Evolutionary conservation across 2,888 invertebrate genomes (phyloP).

Genomic region (Gortyna flavago): DNA sequence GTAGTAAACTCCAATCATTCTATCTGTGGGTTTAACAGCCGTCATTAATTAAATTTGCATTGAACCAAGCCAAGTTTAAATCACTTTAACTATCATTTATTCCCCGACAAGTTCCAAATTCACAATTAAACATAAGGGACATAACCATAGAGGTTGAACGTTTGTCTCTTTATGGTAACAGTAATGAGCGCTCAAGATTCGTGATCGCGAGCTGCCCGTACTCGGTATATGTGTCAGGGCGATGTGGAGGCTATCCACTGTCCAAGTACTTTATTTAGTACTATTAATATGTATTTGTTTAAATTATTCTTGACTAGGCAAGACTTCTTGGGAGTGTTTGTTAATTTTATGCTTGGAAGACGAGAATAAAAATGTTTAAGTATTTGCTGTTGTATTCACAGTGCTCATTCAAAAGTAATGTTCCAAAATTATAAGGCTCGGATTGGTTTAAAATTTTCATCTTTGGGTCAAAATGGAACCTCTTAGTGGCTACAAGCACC

Average conservation of each 20-base stretch:
- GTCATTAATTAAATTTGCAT: constrained; percentile 12
- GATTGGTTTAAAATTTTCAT: not conserved
- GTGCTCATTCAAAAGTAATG: not conserved
- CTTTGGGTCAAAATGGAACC: not conserved
- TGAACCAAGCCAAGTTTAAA: constrained; percentile 12
- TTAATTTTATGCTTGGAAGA: not conserved
- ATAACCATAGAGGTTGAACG: constrained; percentile 49
- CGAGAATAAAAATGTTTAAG: not conserved
- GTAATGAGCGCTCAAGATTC: constrained; percentile 64
- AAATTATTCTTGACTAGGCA: constrained; percentile 27
- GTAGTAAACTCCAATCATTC: constrained; percentile 26
- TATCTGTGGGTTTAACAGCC: constrained; percentile 7
- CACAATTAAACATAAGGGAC: constrained; percentile 41
- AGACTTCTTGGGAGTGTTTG: constrained; percentile 18
- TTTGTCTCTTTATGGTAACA: constrained; percentile 64
- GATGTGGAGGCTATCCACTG: constrained; percentile 73
- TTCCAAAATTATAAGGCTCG: not conserved
- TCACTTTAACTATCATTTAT: constrained; percentile 46
- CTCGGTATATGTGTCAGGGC: constrained; percentile 83
- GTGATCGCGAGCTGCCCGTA: constrained; percentile 71
- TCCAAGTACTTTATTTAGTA: constrained; percentile 47
- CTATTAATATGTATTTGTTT: constrained; percentile 61
- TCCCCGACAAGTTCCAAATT: constrained; percentile 30
- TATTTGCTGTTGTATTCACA: not conserved
- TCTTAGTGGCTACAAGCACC: not conserved